Evolutionary conservation across 1,140 invertebrate species (phyloP), one percentile per base, ranked within the genome.

Genomic region (Lithobius niger): DNA sequence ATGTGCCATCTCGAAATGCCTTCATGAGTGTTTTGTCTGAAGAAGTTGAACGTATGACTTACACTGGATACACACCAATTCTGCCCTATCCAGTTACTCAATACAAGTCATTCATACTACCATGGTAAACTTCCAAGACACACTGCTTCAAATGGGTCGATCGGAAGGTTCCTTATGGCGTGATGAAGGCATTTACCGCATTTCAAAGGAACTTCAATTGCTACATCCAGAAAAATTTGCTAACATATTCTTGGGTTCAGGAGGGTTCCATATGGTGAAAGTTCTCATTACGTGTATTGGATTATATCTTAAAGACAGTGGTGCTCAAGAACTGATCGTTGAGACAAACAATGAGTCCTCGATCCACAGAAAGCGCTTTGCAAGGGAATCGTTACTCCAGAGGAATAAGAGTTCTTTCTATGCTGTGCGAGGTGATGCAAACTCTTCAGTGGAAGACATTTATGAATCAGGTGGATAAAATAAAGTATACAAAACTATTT

Each of bases 171-270:
- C 52, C 43, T 18, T 54, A 15, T 54, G 31, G 52, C 22, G 31
- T 45, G 52, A 54, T 25, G 52, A 54, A 44, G 36, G 52, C 24
- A 26, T 47, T 31, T 47, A 54, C 26, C 13, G 26, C 2, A 43
- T 54, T 19, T 31, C 31, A 24, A 54, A 25, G 26, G n/a, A 54
- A 54, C 43, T 54, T 1, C 28, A 48, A 18, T 6, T 54, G 21
- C 24, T 54, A 16, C 36, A 21, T n/a, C 52, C 52, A 50, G 25
- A 54, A 48, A 43, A 25, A 22, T 48, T 48, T 54, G n/a, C 40
- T 13, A 54, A 54, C 18, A 54, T 54, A 44, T 54, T 54, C 45
- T 2, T 54, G n/a, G 52, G 31, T 15, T 40, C 45, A 19, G 52
- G 52, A 44, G 28, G 31, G 27, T 54, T 54, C 45, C 36, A 47